Percentiles rank a stretch among this genome's conserved stretches.
Evolutionary conservation across 2,113 vertebrate species (phyloP).

Genomic region (Geococcyx californianus): DNA sequence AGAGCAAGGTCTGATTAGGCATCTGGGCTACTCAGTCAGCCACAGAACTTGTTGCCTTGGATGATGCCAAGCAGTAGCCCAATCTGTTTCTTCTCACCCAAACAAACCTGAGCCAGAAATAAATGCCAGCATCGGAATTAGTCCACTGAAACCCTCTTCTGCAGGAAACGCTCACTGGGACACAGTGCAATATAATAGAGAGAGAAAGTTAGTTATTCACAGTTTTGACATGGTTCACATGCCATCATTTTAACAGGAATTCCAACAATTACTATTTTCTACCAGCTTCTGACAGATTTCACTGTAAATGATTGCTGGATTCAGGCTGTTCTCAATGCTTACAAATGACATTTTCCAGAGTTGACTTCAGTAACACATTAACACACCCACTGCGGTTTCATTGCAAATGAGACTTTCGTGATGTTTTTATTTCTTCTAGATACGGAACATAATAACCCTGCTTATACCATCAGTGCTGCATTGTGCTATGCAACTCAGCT

Average conservation of each 20-base stretch:
- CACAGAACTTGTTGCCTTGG: neutral
- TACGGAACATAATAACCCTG: slow-evolving; percentile 92
- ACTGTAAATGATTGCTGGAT: slow-evolving; percentile 4
- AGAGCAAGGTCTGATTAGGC: neutral
- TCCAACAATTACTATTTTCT: slow-evolving; percentile 58
- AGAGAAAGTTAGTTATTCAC: slow-evolving; percentile 32
- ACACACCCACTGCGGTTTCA: neutral
- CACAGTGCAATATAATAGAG: neutral
- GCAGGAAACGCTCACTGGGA: neutral
- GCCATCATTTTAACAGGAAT: neutral
- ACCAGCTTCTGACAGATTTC: slow-evolving; percentile 32
- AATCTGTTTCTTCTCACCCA: accelerated
- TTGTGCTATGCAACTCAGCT: slow-evolving; percentile 95
- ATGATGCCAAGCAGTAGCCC: accelerated
- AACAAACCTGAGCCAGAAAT: neutral
- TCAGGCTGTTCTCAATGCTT: neutral
- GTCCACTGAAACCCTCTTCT: neutral
- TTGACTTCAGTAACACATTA: neutral
- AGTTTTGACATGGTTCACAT: slow-evolving; percentile 44
- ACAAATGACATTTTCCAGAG: neutral
- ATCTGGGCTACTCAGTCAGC: neutral
- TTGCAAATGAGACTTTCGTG: neutral
- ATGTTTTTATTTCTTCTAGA: slow-evolving; percentile 75
- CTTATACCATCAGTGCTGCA: slow-evolving; percentile 94
- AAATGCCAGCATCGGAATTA: neutral